Conservation (phyloP, 2,888 invertebrate species). For the Anthophora plumipes region DNA sequence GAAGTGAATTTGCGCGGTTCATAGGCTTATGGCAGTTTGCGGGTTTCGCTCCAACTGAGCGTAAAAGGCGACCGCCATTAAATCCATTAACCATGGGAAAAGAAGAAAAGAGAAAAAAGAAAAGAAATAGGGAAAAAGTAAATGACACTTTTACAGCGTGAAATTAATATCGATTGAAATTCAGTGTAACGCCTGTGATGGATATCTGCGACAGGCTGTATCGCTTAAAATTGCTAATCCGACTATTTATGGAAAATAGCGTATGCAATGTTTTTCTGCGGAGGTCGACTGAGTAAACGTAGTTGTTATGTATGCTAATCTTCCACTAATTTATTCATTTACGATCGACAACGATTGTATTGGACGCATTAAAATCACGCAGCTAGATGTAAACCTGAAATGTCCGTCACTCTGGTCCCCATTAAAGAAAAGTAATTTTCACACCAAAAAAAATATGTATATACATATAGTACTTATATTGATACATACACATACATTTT, state of each 20-base stretch:
- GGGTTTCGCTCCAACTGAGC: constrained; percentile 22
- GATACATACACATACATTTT: too few relatives aligned
- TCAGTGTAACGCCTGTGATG: too few relatives aligned
- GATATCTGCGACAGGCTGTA: background rate
- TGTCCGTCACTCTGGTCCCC: background rate
- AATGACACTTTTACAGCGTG: background rate
- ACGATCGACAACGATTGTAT: background rate
- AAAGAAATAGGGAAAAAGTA: background rate
- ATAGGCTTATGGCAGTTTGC: background rate
- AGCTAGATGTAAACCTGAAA: background rate
- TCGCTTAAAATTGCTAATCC: background rate
- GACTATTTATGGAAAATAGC: background rate
- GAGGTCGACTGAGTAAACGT: too few relatives aligned
- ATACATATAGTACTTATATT: too few relatives aligned
- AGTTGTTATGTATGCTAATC: too few relatives aligned
- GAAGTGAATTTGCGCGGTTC: background rate
- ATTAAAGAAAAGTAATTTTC: background rate
- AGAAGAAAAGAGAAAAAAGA: too few relatives aligned
- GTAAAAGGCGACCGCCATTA: constrained; percentile 14
- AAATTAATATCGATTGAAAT: constrained; percentile 15
- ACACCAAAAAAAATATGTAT: background rate
- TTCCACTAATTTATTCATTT: too few relatives aligned
- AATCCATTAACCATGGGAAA: background rate
- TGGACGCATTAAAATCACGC: background rate
- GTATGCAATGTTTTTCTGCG: too few relatives aligned